Base-by-base conservation (phyloP, 2,888 invertebrate genomes). In the Allophyes oxyacanthae region DNA sequence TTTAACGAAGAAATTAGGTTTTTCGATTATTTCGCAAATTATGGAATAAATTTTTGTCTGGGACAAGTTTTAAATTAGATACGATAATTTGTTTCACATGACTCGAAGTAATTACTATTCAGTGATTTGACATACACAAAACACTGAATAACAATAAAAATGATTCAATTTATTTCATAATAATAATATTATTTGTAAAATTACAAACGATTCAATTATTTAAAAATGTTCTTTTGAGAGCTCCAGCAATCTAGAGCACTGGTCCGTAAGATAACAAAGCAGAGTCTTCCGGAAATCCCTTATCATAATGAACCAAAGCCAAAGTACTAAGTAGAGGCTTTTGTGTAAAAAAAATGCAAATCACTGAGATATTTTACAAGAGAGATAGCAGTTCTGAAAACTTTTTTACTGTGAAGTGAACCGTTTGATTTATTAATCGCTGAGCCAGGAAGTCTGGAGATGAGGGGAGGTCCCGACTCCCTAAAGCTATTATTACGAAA, bases 261-360 rank as follows among this genome's bases (percentile, higher is more conserved):
- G 11, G 15, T 9, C 11, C 7, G 10, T n/a, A 36, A 41, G 32
- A 40, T 40, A 50, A 48, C 45, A 42, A 14, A 6, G 14, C 38
- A 11, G 26, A 13, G 38, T 28, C 36, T 62, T 34, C 6, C 7
- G 25, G 26, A 46, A 13, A 43, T 51, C 30, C 34, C 43, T 42
- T 50, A 48, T 51, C 46, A 55, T 40, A 55, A 51, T 15, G 43
- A 15, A 28, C 42, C 43, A 40, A 51, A 65, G 43, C 5, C 57
- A 32, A 13, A 7, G 1, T 13, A 34, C 42, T 9, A n/a, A 42
- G 8, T 28, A 41, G 9, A 37, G 20, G 10, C 34, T 14, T 6
- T 45, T 14, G 14, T 25, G 28, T 6, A 25, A 64, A 25, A 64
- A 70, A 55, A 70, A 70, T 65, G 46, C 50, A 65, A 70, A 70